Evolutionary conservation across 1,140 invertebrate genomes (phyloP).

Genomic region (Planococcus citri): DNA sequence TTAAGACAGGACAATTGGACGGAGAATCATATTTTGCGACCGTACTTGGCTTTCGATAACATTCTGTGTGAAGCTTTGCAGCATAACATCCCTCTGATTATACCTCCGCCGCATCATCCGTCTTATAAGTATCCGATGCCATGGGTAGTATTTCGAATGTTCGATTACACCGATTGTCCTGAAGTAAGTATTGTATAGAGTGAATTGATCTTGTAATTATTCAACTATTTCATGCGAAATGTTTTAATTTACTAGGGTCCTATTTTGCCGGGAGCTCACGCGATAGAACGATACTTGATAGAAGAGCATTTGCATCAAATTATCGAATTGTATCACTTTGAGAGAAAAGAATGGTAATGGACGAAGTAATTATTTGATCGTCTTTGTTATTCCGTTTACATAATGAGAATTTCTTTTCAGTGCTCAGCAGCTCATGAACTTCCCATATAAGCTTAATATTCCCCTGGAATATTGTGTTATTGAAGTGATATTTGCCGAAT

Average conservation of each 20-base stretch:
- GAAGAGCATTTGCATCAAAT: conserved; percentile 95
- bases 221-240: not conserved
- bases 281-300: conserved; percentile 94
- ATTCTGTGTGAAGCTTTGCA: conserved; percentile 89
- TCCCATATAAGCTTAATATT: conserved; percentile 85
- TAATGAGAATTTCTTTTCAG: conserved; percentile 36
- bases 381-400: not conserved
- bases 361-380: conserved; percentile 26
- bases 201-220: conserved; percentile 12
- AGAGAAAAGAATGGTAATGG: conserved; percentile 89
- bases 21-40: conserved; percentile 89
- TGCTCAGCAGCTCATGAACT: conserved; percentile 79
- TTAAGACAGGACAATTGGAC: conserved; percentile 89
- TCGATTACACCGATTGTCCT: conserved; percentile 97
- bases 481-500: conserved; percentile 87
- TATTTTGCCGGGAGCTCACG: conserved; percentile 84
- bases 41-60: conserved; percentile 91
- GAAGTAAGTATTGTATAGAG: conserved; percentile 46
- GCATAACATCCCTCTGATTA: conserved; percentile 81
- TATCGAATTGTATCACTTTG: conserved; percentile 72
- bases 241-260: conserved; percentile 38
- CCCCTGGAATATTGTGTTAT: conserved; percentile 97
- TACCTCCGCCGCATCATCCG: conserved; percentile 83
- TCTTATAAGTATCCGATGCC: conserved; percentile 79
- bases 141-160: conserved; percentile 83